Evolutionary conservation across 2,888 invertebrate species (phyloP).

Genomic region (Aspidiotus rigidus): DNA sequence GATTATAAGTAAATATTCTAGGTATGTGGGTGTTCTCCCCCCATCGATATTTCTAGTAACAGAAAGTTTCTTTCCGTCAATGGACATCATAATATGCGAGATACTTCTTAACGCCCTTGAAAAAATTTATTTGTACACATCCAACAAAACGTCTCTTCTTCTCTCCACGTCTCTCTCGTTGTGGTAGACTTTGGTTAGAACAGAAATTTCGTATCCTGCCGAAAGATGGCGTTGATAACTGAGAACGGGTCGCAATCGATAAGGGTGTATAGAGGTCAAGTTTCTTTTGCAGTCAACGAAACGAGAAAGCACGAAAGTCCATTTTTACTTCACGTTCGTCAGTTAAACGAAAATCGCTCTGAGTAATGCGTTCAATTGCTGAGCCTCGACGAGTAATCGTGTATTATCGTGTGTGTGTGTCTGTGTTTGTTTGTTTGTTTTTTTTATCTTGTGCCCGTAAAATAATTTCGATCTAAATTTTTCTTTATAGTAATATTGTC

Average conservation of each 20-base stretch:
- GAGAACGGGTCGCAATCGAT: slow-evolving; percentile 20
- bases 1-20: too few relatives aligned
- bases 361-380: slow-evolving; percentile 11
- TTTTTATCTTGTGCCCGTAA: not conserved
- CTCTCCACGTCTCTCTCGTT: too few relatives aligned
- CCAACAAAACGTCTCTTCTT: too few relatives aligned
- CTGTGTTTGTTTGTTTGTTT: slow-evolving; percentile 5
- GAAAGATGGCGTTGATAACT: slow-evolving; percentile 8
- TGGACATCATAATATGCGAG: too few relatives aligned
- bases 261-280: slow-evolving; percentile 29
- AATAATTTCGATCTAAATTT: slow-evolving; percentile 13
- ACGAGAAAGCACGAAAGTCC: slow-evolving; percentile 24
- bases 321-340: slow-evolving; percentile 22
- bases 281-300: slow-evolving; percentile 25
- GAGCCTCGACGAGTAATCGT: slow-evolving; percentile 5
- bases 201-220: not conserved
- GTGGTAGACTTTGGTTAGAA: too few relatives aligned
- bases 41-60: too few relatives aligned
- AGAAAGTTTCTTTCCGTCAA: too few relatives aligned
- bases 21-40: too few relatives aligned
- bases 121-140: too few relatives aligned
- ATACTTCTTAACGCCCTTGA: too few relatives aligned
- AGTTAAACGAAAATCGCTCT: slow-evolving; percentile 21
- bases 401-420: slow-evolving; percentile 7
- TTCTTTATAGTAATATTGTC: not conserved